Conservation (phyloP, 2,888 invertebrate species). For the Nesidiocoris tenuis region DNA sequence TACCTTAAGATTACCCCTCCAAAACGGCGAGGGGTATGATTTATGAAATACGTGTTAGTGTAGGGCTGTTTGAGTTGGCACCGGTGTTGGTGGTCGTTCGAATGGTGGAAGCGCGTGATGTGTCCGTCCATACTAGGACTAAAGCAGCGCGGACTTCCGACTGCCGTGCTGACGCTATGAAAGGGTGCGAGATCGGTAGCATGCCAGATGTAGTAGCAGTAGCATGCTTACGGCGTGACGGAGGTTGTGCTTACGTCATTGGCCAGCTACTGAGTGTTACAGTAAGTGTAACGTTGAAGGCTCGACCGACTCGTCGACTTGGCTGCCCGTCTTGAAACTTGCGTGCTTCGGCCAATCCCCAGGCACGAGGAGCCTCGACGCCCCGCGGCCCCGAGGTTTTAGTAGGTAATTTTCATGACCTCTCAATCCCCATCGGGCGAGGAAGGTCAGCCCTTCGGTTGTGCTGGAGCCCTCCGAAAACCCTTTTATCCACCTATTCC, state of each 20-base stretch:
- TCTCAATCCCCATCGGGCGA: constrained; percentile 1
- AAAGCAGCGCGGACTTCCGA: neutral
- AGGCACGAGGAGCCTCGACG: neutral
- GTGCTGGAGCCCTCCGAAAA: neutral
- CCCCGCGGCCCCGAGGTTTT: neutral
- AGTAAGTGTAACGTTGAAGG: neutral
- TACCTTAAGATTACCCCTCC: neutral
- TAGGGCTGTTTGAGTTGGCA: neutral
- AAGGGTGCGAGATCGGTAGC: neutral
- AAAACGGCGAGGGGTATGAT: neutral
- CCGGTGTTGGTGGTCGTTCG: neutral
- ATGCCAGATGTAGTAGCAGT: neutral
- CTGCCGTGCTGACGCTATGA: neutral
- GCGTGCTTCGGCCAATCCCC: neutral
- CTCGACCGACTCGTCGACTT: neutral
- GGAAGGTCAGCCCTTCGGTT: constrained; percentile 4
- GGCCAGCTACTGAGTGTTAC: neutral
- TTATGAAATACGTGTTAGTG: neutral
- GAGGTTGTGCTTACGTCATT: neutral
- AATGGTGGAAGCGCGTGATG: neutral
- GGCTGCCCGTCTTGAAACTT: neutral
- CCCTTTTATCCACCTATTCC: neutral
- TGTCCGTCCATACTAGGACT: neutral
- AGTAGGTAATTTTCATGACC: constrained; percentile 22
- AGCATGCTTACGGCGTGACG: neutral